Base-by-base conservation (phyloP, 2,797 vertebrate species). In the Gallinago nigripennis region DNA sequence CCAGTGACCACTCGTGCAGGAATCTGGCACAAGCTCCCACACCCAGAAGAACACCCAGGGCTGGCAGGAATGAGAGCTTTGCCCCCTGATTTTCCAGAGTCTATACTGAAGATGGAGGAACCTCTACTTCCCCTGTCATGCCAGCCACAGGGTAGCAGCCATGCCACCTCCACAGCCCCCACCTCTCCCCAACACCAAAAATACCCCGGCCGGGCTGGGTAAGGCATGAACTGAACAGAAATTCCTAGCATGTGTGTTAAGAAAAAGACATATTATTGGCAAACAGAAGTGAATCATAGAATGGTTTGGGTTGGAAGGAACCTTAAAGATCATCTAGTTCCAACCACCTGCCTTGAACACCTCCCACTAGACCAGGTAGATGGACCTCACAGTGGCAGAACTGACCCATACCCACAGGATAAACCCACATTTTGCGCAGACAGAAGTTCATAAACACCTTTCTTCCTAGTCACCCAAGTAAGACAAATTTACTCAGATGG, bases 401-500 rank as follows among this genome's bases (percentile, higher is more conserved):
- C 27, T 2, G 39, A 90, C 33, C 1, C 2, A 65, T 6, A 76
- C 2, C 9, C 31, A 2, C 1, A 53, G 12, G 25, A 65, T 64
- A 80, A 14, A 54, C 71, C 64, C 2, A 25, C 18, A 56, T 88
- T 73, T 11, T 78, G 65, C 19, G 20, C 41, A 60, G 35, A 43
- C 11, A 24, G 13, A 25, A 82, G 37, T n/a, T 82, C 54, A 69
- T 21, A 84, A 69, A 77, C 45, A 41, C 39, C 64, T 92, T 64
- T 70, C 37, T 53, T 85, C 83, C 81, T 78, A 80, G 61, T 71
- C 64, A 95, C 35, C 45, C 50, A 46, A 45, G 39, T 41, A 81
- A 81, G 86, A 83, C 48, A 92, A 69, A 91, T 89, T 75, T 57
- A 68, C 88, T 91, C 75, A 75, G 76, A 92, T 64, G 37, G 66